Evolutionary conservation across 2,113 vertebrate species (phyloP).

Genomic region (Esox niger): DNA sequence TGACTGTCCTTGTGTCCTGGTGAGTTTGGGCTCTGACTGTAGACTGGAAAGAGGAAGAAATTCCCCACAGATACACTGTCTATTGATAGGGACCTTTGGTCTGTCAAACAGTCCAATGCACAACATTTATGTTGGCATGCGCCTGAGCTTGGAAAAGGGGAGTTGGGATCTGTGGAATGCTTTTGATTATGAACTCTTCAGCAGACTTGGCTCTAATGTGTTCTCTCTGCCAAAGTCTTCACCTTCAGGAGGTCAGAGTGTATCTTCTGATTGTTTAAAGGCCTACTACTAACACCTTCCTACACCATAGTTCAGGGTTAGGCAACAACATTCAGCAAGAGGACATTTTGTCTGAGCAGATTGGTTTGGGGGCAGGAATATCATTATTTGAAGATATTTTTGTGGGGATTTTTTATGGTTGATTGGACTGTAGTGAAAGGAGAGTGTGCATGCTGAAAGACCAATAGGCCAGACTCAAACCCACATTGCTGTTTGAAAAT

Average conservation of each 20-base stretch:
- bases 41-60: slow-evolving; percentile 12
- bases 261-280: slow-evolving; percentile 23
- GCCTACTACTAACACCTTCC: slow-evolving; percentile 1
- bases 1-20: background rate
- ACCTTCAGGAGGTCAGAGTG: slow-evolving; percentile 24
- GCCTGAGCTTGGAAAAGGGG: slow-evolving; percentile 11
- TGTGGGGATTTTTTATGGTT: too few relatives aligned
- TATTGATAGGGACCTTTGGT: slow-evolving; percentile 24
- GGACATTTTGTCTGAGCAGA: too few relatives aligned
- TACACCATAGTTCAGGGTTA: too few relatives aligned
- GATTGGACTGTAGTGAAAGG: too few relatives aligned
- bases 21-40: slow-evolving; percentile 3
- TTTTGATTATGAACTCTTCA: slow-evolving; percentile 40
- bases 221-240: slow-evolving; percentile 19
- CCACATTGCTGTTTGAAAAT: too few relatives aligned
- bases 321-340: too few relatives aligned
- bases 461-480: too few relatives aligned
- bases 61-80: background rate
- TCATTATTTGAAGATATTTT: too few relatives aligned
- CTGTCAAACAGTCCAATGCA: slow-evolving; percentile 23
- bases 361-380: too few relatives aligned
- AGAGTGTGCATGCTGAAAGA: too few relatives aligned
- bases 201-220: slow-evolving; percentile 20
- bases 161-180: slow-evolving; percentile 31
- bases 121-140: slow-evolving; percentile 43